These are phyloP conservation scores for Myotis planiceps DNA, from an alignment of 2,797 vertebrate genomes.

Conservation along the genomic window DNA sequence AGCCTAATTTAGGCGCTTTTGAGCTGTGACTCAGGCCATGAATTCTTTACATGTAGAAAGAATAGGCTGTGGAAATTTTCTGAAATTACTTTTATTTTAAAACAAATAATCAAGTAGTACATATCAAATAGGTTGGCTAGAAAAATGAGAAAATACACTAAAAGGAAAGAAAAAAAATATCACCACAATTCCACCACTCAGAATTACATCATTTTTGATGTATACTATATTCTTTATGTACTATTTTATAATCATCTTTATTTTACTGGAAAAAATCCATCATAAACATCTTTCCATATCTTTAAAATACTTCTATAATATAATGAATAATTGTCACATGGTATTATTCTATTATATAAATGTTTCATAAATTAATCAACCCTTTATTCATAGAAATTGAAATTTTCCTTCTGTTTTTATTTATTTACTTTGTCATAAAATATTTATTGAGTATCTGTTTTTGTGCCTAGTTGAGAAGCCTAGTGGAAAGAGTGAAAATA, in stretches of 20 bases:
- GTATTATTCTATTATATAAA: not conserved
- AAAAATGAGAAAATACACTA: slow-evolving; percentile 52
- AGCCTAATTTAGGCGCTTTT: not conserved
- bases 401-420: not conserved
- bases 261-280: not conserved
- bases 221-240: not conserved
- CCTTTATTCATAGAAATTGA: not conserved
- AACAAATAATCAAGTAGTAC: not conserved
- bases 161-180: not conserved
- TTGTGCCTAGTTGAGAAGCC: not conserved
- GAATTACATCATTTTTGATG: not conserved
- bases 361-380: not conserved
- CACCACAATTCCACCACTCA: not conserved
- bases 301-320: not conserved
- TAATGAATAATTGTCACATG: not conserved
- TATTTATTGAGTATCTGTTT: not conserved
- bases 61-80: not conserved
- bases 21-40: not conserved
- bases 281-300: not conserved
- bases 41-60: not conserved
- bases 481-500: not conserved
- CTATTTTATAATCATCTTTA: not conserved
- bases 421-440: not conserved
- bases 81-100: slow-evolving; percentile 17
- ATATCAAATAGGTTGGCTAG: not conserved